Percentiles rank a stretch among this genome's conserved stretches.
phyloP scores from a whole-genome alignment of 1,140 invertebrate genomes.

The Saxidomus purpurata region DNA sequence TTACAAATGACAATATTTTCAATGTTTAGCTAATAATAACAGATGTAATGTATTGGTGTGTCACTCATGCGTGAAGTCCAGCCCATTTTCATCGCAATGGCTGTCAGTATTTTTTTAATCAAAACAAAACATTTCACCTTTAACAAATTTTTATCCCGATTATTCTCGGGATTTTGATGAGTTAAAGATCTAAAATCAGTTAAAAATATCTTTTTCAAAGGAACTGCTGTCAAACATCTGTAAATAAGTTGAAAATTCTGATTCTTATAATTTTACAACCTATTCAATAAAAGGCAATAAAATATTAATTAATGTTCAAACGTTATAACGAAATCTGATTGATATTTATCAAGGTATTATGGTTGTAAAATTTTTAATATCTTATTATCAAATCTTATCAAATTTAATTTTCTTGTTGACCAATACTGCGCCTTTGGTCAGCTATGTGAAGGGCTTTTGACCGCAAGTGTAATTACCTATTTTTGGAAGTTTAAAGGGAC shows the following conservation, averaged over 20 bases:
- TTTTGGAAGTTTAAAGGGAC: slow-evolving; percentile 51
- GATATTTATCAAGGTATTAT: slow-evolving; percentile 56
- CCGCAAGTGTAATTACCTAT: slow-evolving; percentile 52
- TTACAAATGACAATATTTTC: background rate
- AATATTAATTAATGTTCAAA: slow-evolving; percentile 60
- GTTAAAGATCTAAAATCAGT: background rate
- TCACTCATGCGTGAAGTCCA: slow-evolving; percentile 45
- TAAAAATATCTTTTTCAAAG: background rate
- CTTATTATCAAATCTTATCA: slow-evolving; percentile 53
- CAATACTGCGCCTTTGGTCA: slow-evolving; percentile 29
- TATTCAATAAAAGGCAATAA: slow-evolving; percentile 56
- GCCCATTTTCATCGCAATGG: slow-evolving; percentile 26
- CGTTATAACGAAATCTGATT: slow-evolving; percentile 30
- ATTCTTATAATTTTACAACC: slow-evolving; percentile 53
- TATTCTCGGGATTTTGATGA: background rate
- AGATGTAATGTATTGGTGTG: background rate
- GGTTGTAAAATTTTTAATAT: slow-evolving; percentile 64
- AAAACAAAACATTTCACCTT: background rate
- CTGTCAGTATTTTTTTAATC: background rate
- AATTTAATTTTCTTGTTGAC: slow-evolving; percentile 9
- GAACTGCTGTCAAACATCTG: background rate
- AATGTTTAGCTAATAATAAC: background rate
- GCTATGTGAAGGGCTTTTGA: slow-evolving; percentile 30
- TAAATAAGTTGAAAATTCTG: background rate
- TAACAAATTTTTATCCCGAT: slow-evolving; percentile 1